Conservation (phyloP, 1,140 invertebrate genomes). For the Pararge aegeria region DNA sequence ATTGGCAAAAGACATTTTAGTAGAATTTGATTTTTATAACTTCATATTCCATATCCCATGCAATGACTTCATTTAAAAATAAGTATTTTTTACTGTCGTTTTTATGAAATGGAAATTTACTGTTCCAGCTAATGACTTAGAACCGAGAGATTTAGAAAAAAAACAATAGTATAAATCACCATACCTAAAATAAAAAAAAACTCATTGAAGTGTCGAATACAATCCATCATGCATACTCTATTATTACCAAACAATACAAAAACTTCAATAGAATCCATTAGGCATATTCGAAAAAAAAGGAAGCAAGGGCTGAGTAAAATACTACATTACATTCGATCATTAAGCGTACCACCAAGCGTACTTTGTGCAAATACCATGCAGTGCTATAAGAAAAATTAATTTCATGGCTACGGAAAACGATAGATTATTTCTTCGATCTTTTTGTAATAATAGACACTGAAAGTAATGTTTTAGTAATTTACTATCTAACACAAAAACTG, state of each 20-base stretch:
- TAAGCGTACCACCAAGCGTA: conserved; percentile 37
- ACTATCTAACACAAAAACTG: too few species aligned
- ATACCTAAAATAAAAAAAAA: neutral
- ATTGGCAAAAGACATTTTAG: too few species aligned
- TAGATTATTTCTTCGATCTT: neutral
- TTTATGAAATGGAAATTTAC: neutral
- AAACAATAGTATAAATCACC: neutral
- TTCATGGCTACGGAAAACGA: neutral
- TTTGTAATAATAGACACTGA: neutral
- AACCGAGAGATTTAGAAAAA: neutral
- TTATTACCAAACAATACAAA: conserved; percentile 19
- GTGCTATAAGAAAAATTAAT: conserved; percentile 2
- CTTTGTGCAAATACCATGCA: conserved; percentile 12
- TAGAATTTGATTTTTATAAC: too few species aligned
- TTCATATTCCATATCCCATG: too few species aligned
- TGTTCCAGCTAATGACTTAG: neutral
- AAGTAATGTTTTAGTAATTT: too few species aligned
- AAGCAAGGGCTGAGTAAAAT: conserved; percentile 46
- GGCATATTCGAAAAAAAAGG: conserved; percentile 40
- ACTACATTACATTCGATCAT: conserved; percentile 38
- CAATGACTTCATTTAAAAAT: too few species aligned
- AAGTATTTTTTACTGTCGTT: too few species aligned
- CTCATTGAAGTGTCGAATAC: conserved; percentile 4
- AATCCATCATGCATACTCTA: neutral
- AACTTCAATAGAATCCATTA: conserved; percentile 46